A percentile compares a stretch with the other conserved stretches of the same genome.
These are phyloP conservation scores for Morbakka virulenta DNA, from an alignment of 30 jellyfish, hydroid and myxozoan species.

Conservation along the genomic window DNA sequence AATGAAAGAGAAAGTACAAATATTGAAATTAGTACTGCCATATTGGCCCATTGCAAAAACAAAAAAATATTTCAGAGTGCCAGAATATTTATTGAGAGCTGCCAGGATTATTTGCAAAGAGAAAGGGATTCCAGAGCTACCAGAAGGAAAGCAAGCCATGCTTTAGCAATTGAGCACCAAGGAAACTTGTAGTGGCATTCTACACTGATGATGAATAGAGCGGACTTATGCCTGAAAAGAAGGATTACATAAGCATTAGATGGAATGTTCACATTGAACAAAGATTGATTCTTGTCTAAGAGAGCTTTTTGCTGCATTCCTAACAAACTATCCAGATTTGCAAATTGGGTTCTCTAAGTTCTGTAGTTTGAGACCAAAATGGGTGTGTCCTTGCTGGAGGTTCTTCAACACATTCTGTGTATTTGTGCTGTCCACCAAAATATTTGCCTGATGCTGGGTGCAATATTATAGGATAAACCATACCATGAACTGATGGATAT, in stretches of 20 bases:
- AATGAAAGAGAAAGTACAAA: too few relatives aligned
- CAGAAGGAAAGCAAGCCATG: too few relatives aligned
- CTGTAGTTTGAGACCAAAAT: constrained; percentile 64
- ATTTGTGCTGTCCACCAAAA: constrained; percentile 81
- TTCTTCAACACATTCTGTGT: constrained; percentile 84
- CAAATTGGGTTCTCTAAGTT: constrained; percentile 68
- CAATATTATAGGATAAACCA: too few relatives aligned
- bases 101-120: too few relatives aligned
- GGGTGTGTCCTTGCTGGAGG: constrained; percentile 71
- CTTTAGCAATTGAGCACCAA: too few relatives aligned
- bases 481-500: too few relatives aligned
- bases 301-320: constrained; percentile 50
- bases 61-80: too few relatives aligned
- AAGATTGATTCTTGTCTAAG: constrained; percentile 45
- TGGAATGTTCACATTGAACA: constrained; percentile 31
- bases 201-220: constrained; percentile 66
- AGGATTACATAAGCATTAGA: constrained; percentile 50
- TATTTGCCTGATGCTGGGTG: constrained; percentile 30
- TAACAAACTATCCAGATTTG: constrained; percentile 13
- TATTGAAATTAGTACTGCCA: too few relatives aligned
- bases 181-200: too few relatives aligned
- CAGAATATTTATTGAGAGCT: too few relatives aligned
- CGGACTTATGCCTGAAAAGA: constrained; percentile 63
- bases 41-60: too few relatives aligned
- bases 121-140: too few relatives aligned